Evolutionary conservation across 2,797 vertebrate species (phyloP), one percentile per base, ranked within the genome.

Genomic region (Delichon dasypus): DNA sequence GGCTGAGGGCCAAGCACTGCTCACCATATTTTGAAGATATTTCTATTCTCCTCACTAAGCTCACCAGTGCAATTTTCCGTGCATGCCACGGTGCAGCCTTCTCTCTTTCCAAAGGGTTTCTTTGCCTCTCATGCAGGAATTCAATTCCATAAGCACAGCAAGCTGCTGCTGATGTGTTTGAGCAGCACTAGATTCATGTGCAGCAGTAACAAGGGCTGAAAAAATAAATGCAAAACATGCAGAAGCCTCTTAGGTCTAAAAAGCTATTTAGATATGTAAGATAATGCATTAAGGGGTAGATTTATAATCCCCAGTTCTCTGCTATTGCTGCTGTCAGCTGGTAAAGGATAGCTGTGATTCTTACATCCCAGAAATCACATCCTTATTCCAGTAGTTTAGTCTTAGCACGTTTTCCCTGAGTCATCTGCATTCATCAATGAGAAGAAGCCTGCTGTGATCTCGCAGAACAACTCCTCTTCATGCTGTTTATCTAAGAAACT

Each of bases 131-230:
- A 38, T 7, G 65, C n/a, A 97, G 85, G 25, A 89, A 93, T 29
- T 97, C 85, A 12, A 53, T 88, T 23, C 97, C 97, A 78, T 42
- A 57, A 30, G 50, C 51, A 23, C 71, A 74, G 97, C 97, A 67
- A 22, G 60, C 20, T 88, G 95, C 65, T 98, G 97, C 61, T 96
- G 87, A 38, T 89, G 96, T 19, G 97, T 95, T 94, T 98, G 97
- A 50, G 83, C 73, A 8, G 94, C 90, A 55, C 97, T 96, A 3
- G 90, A 87, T 29, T 96, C 97, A 16, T 87, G 90, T 18, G 98
- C 98, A 27, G 98, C 98, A 18, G 76, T 51, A 25, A 98, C 86
- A n/a, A 98, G 98, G 36, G 97, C 97, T 98, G 38, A 84, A 88
- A 97, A 91, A 70, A 54, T 42, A 84, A 76, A 44, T 16, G 16